These are phyloP conservation scores for Calliphora vomitoria DNA, from an alignment of 2,888 invertebrate species.

Conservation along the genomic window DNA sequence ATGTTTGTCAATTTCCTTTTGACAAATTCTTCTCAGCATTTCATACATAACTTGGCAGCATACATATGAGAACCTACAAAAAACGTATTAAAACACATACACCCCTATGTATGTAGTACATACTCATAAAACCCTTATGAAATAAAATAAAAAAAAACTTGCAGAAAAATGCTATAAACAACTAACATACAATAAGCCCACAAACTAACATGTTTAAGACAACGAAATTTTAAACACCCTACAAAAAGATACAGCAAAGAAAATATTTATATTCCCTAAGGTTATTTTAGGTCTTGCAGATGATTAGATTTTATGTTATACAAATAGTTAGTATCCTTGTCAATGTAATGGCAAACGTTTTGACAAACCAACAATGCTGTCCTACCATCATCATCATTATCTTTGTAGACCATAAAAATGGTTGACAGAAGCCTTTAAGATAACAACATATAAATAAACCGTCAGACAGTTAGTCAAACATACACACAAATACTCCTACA, in stretches of 20 bases:
- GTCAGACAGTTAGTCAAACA: neutral
- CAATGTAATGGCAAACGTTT: neutral
- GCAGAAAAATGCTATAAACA: neutral
- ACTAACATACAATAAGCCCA: neutral
- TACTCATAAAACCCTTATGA: neutral
- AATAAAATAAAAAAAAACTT: constrained; percentile 25
- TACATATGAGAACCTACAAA: neutral
- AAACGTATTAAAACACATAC: constrained; percentile 13
- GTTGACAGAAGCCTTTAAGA: constrained; percentile 27
- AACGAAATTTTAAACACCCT: neutral
- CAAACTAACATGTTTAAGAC: neutral
- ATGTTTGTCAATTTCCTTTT: constrained; percentile 70
- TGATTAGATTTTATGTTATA: neutral
- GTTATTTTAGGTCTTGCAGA: neutral
- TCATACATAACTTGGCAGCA: neutral
- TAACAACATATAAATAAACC: constrained; percentile 36
- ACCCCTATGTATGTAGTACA: neutral
- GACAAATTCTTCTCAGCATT: constrained; percentile 37
- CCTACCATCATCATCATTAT: neutral
- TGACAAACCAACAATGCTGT: neutral
- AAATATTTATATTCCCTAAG: too few relatives aligned
- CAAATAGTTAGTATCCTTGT: neutral
- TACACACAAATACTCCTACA: constrained; percentile 29
- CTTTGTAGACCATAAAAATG: neutral
- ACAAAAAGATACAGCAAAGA: neutral